Percentiles rank a stretch among this genome's conserved stretches.
Conservation (phyloP, 2,113 vertebrate species). For the Cyanoliseus patagonus region DNA sequence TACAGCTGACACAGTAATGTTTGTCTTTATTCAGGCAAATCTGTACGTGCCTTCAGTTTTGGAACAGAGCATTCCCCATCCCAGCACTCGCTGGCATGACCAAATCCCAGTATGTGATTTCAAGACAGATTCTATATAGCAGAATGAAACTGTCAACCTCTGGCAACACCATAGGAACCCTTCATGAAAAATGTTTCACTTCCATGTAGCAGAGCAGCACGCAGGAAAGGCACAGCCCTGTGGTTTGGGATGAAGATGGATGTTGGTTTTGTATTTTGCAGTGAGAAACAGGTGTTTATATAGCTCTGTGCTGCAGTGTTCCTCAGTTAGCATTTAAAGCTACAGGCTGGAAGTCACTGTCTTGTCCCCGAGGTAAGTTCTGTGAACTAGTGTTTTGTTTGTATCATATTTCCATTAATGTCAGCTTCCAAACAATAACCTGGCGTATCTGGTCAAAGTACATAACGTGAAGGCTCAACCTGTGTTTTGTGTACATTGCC, state of each 20-base stretch:
- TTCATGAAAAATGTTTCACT: neutral
- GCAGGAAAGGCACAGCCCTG: neutral
- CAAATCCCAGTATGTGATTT: neutral
- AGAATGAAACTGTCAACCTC: neutral
- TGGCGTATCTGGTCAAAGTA: neutral
- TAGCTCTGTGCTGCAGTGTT: neutral
- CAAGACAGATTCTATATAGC: neutral
- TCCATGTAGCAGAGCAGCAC: neutral
- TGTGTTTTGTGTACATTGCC: neutral
- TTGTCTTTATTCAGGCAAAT: neutral
- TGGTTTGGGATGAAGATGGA: neutral
- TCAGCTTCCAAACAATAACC: neutral
- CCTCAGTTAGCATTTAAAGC: neutral
- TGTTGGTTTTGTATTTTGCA: neutral
- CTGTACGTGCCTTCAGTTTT: neutral
- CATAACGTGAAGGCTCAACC: neutral
- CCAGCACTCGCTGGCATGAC: neutral
- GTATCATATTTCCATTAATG: neutral
- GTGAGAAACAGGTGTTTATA: neutral
- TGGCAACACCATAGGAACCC: neutral
- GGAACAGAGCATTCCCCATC: neutral
- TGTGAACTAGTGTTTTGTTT: neutral
- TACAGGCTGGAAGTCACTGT: neutral
- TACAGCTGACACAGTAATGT: neutral
- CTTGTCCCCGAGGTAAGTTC: neutral